Base-by-base conservation (phyloP, 2,888 invertebrate species). In the Andrena bicolor region DNA sequence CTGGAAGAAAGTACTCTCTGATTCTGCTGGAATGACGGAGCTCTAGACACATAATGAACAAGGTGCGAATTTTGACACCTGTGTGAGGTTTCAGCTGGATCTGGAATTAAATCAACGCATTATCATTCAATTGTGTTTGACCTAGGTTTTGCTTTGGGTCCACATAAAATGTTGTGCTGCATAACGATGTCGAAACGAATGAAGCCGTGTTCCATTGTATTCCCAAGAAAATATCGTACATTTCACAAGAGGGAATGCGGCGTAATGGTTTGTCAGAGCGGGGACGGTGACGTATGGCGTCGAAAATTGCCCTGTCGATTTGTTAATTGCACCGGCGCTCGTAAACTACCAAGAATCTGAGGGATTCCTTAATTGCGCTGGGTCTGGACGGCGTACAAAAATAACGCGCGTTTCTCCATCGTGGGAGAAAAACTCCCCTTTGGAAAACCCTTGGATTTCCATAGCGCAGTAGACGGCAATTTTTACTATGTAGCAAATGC, bases 321-420 rank as follows among this genome's bases (percentile, higher is more conserved):
- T 90, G 90, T 89, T 93, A 93, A 93, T 93, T 93, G 92, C 90
- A 86, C 87, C 83, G 81, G 76, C 83, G 76, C 83, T 71, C 83
- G 84, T 76, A 83, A 89, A 89, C 88, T 92, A 92, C 92, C 91
- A 86, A 88, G 92, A 93, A 92, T 93, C 92, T 91, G 92, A 84
- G 92, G 89, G 93, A 92, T 92, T 92, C 88, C 92, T 92, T 92
- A 92, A 93, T 92, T 92, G 92, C 92, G 83, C 86, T 82, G 88
- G 56, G 85, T 81, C 84, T 80, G 80, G 74, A 30, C 48, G 63
- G 8, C 76, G 64, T 77, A 68, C 82, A 60, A 74, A 73, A 75
- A 70, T 84, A 53, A 51, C 63, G 56, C 28, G 60, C 20, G 48
- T 20, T 28, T 48, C 48, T 30, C 30, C 5, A n/a, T 13, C 75